Conservation (phyloP, 2,888 invertebrate species). For the Zelleria hepariella region DNA sequence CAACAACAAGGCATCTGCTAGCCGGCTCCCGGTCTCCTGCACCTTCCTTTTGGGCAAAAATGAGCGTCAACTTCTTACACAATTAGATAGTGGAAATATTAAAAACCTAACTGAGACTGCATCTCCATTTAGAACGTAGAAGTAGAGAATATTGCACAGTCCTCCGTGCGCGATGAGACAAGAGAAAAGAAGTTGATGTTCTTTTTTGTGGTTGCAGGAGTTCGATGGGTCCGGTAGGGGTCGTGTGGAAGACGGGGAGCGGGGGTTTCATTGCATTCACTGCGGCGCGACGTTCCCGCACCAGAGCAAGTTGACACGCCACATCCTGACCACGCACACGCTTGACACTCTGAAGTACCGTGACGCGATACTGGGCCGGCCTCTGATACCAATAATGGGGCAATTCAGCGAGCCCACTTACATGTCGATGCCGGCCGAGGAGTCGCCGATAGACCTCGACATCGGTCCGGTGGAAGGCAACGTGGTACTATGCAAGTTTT, state of each 20-base stretch:
- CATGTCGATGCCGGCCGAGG: slow-evolving; percentile 67
- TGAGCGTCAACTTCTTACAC: slow-evolving; percentile 88
- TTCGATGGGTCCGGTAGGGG: slow-evolving; percentile 79
- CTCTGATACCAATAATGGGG: slow-evolving; percentile 51
- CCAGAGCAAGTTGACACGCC: slow-evolving; percentile 91
- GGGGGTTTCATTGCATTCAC: slow-evolving; percentile 87
- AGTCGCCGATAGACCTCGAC: slow-evolving; percentile 73
- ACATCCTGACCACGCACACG: slow-evolving; percentile 90
- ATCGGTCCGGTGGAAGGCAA: slow-evolving; percentile 76
- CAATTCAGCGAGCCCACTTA: slow-evolving; percentile 63
- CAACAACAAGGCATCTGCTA: slow-evolving; percentile 63
- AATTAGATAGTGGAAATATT: slow-evolving; percentile 53
- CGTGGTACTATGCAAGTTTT: slow-evolving; percentile 92
- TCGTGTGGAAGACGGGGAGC: slow-evolving; percentile 62
- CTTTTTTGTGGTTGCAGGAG: slow-evolving; percentile 90
- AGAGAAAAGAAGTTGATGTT: slow-evolving; percentile 92
- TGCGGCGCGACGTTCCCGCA: slow-evolving; percentile 91
- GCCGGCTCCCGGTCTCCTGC: slow-evolving; percentile 69
- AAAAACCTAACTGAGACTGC: slow-evolving; percentile 58
- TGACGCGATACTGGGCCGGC: slow-evolving; percentile 73
- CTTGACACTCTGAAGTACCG: slow-evolving; percentile 90
- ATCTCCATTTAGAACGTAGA: slow-evolving; percentile 71
- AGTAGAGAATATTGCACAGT: slow-evolving; percentile 62
- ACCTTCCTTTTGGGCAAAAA: slow-evolving; percentile 78
- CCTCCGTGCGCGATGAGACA: slow-evolving; percentile 53